Conservation (phyloP, 2,113 vertebrate species). For the Bucco capensis region DNA sequence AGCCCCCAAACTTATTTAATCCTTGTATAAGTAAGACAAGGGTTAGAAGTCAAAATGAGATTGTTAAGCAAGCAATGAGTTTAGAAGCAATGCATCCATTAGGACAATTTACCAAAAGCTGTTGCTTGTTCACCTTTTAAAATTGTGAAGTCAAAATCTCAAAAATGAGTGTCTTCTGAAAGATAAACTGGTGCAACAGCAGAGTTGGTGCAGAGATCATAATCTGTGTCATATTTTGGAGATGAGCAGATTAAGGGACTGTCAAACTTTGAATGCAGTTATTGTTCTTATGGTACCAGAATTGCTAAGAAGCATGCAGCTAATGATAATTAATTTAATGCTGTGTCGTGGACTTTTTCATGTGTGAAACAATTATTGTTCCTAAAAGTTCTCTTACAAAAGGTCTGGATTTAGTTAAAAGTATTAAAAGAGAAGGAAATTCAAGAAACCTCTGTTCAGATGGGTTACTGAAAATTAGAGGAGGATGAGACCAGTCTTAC, state of each 20-base stretch:
- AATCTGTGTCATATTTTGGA: neutral
- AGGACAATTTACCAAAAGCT: neutral
- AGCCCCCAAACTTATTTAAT: neutral
- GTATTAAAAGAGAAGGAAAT: neutral
- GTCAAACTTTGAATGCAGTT: neutral
- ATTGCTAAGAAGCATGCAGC: neutral
- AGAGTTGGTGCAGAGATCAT: neutral
- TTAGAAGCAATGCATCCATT: neutral
- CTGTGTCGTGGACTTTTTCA: neutral
- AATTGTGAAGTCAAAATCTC: neutral
- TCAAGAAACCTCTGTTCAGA: neutral
- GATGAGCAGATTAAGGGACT: neutral
- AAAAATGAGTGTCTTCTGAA: neutral
- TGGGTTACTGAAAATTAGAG: neutral
- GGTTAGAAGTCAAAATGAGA: neutral
- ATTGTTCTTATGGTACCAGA: neutral
- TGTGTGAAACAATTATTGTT: neutral
- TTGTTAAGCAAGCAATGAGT: neutral
- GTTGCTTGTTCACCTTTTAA: neutral
- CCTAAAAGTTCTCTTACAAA: neutral
- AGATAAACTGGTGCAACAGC: neutral
- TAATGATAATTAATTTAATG: neutral
- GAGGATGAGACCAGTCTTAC: neutral
- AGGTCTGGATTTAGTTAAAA: conserved; percentile 1
- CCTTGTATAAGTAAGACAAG: neutral